Evolutionary conservation across 2,888 invertebrate genomes (phyloP).

Genomic region (Drosophila subsilvestris): DNA sequence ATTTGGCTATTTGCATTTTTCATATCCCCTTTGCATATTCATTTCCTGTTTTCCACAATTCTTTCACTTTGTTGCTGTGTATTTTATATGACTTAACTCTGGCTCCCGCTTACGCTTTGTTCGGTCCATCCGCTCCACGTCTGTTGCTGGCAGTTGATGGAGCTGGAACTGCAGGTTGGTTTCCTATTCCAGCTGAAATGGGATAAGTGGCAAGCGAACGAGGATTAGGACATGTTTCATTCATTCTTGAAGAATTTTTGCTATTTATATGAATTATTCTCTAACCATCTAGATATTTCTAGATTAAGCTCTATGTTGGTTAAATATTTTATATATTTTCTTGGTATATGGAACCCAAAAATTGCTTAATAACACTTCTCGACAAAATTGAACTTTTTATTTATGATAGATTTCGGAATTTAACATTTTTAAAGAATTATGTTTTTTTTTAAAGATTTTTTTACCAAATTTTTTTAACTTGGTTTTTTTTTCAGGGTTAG

Average conservation of each 20-base stretch:
- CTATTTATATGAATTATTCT: not conserved
- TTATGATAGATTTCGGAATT: too few species aligned
- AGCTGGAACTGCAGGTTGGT: slow-evolving; percentile 7
- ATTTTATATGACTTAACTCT: slow-evolving; percentile 42
- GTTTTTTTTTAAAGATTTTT: too few species aligned
- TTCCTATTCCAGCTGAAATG: slow-evolving; percentile 32
- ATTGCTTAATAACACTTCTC: too few species aligned
- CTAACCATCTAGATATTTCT: too few species aligned
- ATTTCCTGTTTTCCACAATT: slow-evolving; percentile 64
- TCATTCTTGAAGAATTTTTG: not conserved
- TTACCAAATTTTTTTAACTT: too few species aligned
- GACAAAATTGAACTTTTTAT: too few species aligned
- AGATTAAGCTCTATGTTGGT: not conserved
- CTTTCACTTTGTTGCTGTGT: slow-evolving; percentile 48
- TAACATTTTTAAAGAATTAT: too few species aligned
- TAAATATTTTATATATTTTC: not conserved
- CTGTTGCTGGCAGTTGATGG: slow-evolving; percentile 27
- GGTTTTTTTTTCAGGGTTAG: too few species aligned
- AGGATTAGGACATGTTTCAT: slow-evolving; percentile 21
- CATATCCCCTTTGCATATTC: slow-evolving; percentile 77
- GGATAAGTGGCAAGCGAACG: slow-evolving; percentile 4
- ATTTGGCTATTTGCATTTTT: slow-evolving; percentile 73
- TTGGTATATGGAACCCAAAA: too few species aligned
- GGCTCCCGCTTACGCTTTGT: slow-evolving; percentile 5
- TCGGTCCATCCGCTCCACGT: not conserved